Evolutionary conservation across 2,797 vertebrate genomes (phyloP).

Genomic region (Pristis pectinata): DNA sequence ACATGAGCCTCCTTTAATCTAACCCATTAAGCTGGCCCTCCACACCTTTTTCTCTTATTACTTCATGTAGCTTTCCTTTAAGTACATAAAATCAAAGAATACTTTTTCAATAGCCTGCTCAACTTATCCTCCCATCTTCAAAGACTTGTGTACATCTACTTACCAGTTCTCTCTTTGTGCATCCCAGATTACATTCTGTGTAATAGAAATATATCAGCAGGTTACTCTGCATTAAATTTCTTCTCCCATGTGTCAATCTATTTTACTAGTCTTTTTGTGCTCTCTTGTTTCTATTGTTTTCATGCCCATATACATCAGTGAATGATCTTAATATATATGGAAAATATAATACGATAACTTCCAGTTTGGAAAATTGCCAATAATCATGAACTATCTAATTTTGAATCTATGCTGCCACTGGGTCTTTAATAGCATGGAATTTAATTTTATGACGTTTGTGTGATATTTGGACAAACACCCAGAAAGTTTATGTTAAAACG

Average conservation of each 20-base stretch:
- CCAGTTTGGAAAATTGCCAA: no score
- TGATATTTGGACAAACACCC: no score
- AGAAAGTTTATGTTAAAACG: no score
- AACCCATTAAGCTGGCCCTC: not conserved
- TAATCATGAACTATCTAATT: no score
- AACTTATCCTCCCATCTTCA: not conserved
- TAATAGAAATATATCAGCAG: not conserved
- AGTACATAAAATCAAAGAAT: not conserved
- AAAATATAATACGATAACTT: no score
- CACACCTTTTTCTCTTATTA: not conserved
- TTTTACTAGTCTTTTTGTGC: not conserved
- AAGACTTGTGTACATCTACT: not conserved
- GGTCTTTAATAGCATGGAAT: no score
- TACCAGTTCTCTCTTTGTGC: not conserved
- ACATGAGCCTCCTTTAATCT: not conserved
- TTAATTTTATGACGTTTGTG: no score
- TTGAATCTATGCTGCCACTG: no score
- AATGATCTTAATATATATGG: no score
- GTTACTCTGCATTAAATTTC: not conserved
- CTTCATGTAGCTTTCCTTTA: not conserved
- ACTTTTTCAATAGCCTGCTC: not conserved
- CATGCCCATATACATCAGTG: no score
- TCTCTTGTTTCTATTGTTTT: not conserved
- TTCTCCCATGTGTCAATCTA: not conserved
- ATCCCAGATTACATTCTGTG: not conserved